Percentiles rank a stretch among this genome's conserved stretches.
phyloP scores from a whole-genome alignment of 2,797 vertebrate genomes.

The Huso huso region DNA sequence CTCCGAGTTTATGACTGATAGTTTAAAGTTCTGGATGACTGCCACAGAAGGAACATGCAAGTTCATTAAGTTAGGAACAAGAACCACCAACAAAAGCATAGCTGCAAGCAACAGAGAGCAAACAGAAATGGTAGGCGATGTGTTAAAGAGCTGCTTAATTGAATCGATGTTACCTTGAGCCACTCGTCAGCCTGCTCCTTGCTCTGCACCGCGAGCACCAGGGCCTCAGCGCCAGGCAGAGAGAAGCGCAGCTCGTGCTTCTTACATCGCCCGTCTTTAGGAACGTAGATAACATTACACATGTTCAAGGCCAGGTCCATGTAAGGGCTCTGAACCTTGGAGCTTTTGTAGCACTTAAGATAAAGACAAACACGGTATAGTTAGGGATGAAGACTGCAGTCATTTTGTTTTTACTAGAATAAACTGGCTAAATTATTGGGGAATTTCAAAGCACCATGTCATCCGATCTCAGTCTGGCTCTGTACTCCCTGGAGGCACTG shows the following conservation, averaged over 20 bases:
- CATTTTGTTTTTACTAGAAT: constrained; percentile 12
- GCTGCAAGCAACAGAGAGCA: too few relatives aligned
- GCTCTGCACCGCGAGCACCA: constrained; percentile 91
- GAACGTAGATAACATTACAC: constrained; percentile 82
- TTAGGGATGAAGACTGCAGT: constrained; percentile 9
- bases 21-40: too few relatives aligned
- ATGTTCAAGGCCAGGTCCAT: constrained; percentile 72
- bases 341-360: constrained; percentile 88
- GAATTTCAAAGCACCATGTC: too few relatives aligned
- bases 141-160: too few relatives aligned
- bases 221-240: constrained; percentile 73
- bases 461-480: too few relatives aligned
- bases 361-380: background rate
- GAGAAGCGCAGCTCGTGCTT: constrained; percentile 92
- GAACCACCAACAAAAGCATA: too few relatives aligned
- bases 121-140: too few relatives aligned
- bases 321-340: constrained; percentile 82
- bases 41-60: too few relatives aligned
- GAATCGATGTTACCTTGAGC: constrained; percentile 71
- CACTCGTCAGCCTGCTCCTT: constrained; percentile 93
- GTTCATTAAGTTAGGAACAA: too few relatives aligned
- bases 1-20: too few relatives aligned
- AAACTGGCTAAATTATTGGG: background rate
- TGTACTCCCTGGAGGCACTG: too few relatives aligned
- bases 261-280: constrained; percentile 91